Conservation (phyloP, 2,113 vertebrate genomes). For the Brienomyrus brachyistius region DNA sequence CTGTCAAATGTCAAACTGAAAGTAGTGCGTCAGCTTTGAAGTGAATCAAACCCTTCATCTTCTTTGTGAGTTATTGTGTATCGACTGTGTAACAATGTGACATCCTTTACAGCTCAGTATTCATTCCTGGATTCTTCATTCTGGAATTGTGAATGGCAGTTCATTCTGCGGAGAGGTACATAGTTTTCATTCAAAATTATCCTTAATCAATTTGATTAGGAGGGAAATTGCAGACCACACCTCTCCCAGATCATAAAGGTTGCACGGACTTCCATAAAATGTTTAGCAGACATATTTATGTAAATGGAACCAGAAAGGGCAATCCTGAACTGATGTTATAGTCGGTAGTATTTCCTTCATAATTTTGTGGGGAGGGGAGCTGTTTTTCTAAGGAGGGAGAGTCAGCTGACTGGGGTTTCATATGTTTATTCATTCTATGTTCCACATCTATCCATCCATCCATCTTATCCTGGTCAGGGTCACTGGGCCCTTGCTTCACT, state of each 20-base stretch:
- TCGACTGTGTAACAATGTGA: slow-evolving; percentile 7
- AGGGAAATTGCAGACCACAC: slow-evolving; percentile 53
- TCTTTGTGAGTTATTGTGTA: not conserved
- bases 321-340: not conserved
- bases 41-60: not conserved
- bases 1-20: not conserved
- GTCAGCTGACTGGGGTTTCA: not conserved
- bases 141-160: slow-evolving; percentile 31
- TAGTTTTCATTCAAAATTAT: slow-evolving; percentile 53
- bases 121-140: slow-evolving; percentile 55
- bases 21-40: not conserved
- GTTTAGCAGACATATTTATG: slow-evolving; percentile 47
- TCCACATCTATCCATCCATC: not conserved
- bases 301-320: slow-evolving; percentile 45
- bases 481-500: not conserved
- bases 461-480: not conserved
- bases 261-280: slow-evolving; percentile 51
- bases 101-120: slow-evolving; percentile 23
- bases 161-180: slow-evolving; percentile 43
- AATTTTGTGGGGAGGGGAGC: not conserved
- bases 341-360: not conserved
- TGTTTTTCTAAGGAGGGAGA: not conserved
- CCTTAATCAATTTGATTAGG: slow-evolving; percentile 50
- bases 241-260: slow-evolving; percentile 52
- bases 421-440: not conserved